Percentiles rank a stretch among this genome's conserved stretches.
Conservation (phyloP, 2,113 vertebrate species). For the Boleophthalmus pectinirostris region DNA sequence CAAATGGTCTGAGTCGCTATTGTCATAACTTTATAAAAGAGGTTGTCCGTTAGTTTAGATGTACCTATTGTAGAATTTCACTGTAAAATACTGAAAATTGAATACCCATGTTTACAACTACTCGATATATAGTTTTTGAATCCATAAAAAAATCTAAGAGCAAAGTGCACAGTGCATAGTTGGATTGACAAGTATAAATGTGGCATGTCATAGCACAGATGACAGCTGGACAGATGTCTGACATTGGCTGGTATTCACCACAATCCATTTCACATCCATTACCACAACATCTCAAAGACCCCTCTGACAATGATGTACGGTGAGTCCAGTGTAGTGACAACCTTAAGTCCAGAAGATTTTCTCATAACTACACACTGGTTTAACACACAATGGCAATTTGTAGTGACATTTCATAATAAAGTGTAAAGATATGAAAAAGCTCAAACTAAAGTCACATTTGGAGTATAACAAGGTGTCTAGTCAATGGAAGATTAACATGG, state of each 20-base stretch:
- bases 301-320: constrained; percentile 25
- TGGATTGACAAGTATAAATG: constrained; percentile 28
- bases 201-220: constrained; percentile 14
- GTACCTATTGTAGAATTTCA: not conserved
- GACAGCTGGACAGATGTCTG: constrained; percentile 38
- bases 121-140: not conserved
- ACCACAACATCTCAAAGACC: constrained; percentile 24
- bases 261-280: constrained; percentile 43
- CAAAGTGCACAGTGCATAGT: not conserved
- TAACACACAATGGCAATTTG: constrained; percentile 3
- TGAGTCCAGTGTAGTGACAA: not conserved
- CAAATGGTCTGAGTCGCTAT: not conserved
- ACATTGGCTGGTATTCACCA: constrained; percentile 29
- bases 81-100: not conserved
- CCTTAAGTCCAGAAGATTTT: constrained; percentile 12
- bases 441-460: constrained; percentile 22
- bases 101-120: not conserved
- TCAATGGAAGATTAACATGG: constrained; percentile 10
- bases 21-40: not conserved
- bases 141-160: constrained; percentile 13
- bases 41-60: not conserved
- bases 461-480: constrained; percentile 29
- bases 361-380: not conserved
- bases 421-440: constrained; percentile 28
- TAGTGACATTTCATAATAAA: constrained; percentile 31